Evolutionary conservation across 1,140 invertebrate genomes (phyloP).

Genomic region (Lepidurus arcticus): DNA sequence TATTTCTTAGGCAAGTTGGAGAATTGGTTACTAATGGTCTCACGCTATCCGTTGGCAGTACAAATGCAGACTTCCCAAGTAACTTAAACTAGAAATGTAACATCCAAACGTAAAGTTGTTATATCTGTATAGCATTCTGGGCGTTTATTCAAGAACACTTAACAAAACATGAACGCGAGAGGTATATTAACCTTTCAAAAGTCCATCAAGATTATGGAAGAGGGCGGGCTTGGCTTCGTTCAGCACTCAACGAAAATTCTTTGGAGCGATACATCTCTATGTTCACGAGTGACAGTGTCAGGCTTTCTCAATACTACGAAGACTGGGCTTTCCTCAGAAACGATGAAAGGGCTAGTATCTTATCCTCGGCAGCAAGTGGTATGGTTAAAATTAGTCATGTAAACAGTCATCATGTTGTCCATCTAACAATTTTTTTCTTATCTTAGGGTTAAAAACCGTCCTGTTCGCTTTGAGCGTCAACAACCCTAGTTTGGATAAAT

Average conservation of each 20-base stretch:
- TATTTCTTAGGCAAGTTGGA: constrained; percentile 52
- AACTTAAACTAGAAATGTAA: neutral
- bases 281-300: constrained; percentile 59
- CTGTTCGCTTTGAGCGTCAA: constrained; percentile 87
- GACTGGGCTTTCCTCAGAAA: constrained; percentile 73
- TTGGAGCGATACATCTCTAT: constrained; percentile 75
- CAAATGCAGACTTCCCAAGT: constrained; percentile 46
- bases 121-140: constrained; percentile 43
- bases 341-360: constrained; percentile 62
- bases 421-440: constrained; percentile 40
- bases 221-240: constrained; percentile 70
- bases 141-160: constrained; percentile 54
- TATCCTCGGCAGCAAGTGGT: constrained; percentile 79
- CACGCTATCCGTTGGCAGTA: constrained; percentile 40
- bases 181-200: constrained; percentile 70
- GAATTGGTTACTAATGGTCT: constrained; percentile 53
- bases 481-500: constrained; percentile 59
- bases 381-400: constrained; percentile 13
- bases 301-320: constrained; percentile 70
- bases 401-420: neutral
- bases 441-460: constrained; percentile 69
- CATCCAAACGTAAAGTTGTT: constrained; percentile 17
- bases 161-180: constrained; percentile 78
- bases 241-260: constrained; percentile 79
- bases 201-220: constrained; percentile 74